A percentile compares a stretch with the other conserved stretches of the same genome.
These are phyloP conservation scores for Puffinus mauretanicus DNA, from an alignment of 2,113 vertebrate genomes.

Conservation along the genomic window DNA sequence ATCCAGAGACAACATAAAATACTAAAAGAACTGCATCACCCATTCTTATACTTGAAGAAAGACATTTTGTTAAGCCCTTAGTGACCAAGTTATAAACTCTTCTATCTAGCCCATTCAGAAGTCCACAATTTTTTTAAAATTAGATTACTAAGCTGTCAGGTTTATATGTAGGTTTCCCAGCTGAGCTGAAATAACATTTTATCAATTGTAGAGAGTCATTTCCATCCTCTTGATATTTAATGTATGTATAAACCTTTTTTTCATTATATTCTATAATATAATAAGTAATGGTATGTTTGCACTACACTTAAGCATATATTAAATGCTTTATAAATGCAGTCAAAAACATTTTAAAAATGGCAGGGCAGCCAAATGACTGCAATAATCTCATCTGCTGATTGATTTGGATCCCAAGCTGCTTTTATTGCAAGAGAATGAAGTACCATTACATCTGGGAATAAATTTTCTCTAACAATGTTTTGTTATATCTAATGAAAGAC, in stretches of 20 bases:
- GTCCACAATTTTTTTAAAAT: not conserved
- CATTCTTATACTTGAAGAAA: not conserved
- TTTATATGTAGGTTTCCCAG: not conserved
- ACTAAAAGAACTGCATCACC: not conserved
- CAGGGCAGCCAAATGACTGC: not conserved
- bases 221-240: slow-evolving; percentile 36
- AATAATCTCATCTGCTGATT: slow-evolving; percentile 44
- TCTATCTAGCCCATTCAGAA: not conserved
- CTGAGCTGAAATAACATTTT: slow-evolving; percentile 6
- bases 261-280: not conserved
- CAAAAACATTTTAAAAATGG: slow-evolving; percentile 20
- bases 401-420: slow-evolving; percentile 55
- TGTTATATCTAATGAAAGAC: slow-evolving; percentile 70
- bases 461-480: slow-evolving; percentile 71
- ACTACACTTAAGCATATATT: not conserved
- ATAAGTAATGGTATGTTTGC: slow-evolving; percentile 1
- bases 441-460: slow-evolving; percentile 42
- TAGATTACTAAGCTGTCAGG: not conserved
- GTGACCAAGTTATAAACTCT: not conserved
- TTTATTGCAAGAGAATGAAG: slow-evolving; percentile 47
- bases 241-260: not conserved
- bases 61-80: not conserved
- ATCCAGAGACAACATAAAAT: not conserved
- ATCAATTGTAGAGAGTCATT: not conserved
- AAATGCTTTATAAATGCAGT: slow-evolving; percentile 33